Base-by-base conservation (phyloP, 2,797 vertebrate species). In the Xenopus petersii region DNA sequence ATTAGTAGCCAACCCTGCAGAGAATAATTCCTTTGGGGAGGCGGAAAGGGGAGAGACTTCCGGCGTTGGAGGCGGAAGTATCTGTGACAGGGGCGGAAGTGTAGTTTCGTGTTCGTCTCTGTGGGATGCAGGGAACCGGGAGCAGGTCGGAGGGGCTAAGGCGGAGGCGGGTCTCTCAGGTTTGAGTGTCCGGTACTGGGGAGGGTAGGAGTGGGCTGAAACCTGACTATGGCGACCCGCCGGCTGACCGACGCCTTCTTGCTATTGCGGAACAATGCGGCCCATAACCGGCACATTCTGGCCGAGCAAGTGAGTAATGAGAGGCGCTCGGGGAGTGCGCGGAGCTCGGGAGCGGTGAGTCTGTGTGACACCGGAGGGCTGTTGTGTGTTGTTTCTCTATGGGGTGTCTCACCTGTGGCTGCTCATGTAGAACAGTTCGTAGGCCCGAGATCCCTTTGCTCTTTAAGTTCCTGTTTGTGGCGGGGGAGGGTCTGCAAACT, bases 201-300 rank as follows among this genome's bases (percentile, higher is more conserved):
- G 24, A 30, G 81, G 80, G 36, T 42, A 77, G 69, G 74, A 48
- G 81, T 73, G 73, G 65, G 68, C 81, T 72, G 26, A 21, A 56
- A 56, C 83, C 81, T 79, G n/a, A 84, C 75, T 91, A 98, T 98
- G 97, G 97, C 97, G 89, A 99, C 96, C 91, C 90, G 97, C 93
- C 96, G 97, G 92, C 94, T 98, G 92, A 99, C 97, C 88, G 97
- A 98, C 91, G 96, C 95, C 87, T 98, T 98, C 94, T 96, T 99
- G 93, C 95, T 99, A 96, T 95, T 99, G 94, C 97, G 97, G 96
- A 99, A 99, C 95, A 98, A 98, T 95, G 95, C 96, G 67, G 96
- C 97, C 94, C 96, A 98, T 95, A 98, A 91, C 93, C 95, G 97
- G 92, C 96, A 98, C 92, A 95, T 99, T 92, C 94, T 98, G 95